Conservation (phyloP, 2,888 invertebrate species). For the Volucella inflata region DNA sequence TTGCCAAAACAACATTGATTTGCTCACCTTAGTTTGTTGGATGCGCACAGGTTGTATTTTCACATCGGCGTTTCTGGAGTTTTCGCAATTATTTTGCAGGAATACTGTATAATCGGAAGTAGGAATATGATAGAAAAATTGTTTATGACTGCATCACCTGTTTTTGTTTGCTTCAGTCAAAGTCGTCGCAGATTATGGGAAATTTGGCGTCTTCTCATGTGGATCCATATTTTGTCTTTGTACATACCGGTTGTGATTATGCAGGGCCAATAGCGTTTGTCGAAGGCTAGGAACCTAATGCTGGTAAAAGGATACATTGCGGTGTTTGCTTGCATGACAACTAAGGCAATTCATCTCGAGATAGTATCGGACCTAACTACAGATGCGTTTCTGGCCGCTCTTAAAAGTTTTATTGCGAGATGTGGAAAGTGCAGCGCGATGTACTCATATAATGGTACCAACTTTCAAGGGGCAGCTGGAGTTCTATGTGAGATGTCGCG, state of each 20-base stretch:
- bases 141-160: constrained; percentile 1
- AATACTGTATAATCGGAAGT: not conserved
- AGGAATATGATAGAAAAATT: not conserved
- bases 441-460: too few relatives aligned
- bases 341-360: constrained; percentile 14
- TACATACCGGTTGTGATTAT: constrained; percentile 12
- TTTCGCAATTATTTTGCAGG: not conserved
- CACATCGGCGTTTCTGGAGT: not conserved
- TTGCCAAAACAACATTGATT: not conserved
- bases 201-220: constrained; percentile 1
- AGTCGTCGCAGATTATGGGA: constrained; percentile 8
- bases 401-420: too few relatives aligned
- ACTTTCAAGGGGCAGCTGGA: too few relatives aligned
- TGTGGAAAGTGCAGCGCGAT: too few relatives aligned
- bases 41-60: not conserved
- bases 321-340: constrained; percentile 3
- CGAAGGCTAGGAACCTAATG: not conserved
- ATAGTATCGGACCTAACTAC: too few relatives aligned
- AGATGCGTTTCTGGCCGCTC: too few relatives aligned
- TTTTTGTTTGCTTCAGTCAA: not conserved
- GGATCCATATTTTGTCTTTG: not conserved
- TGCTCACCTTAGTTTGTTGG: not conserved
- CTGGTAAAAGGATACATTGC: constrained; percentile 10
- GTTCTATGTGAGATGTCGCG: too few relatives aligned
- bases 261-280: constrained; percentile 12